Conservation (phyloP, 2,888 invertebrate species). For the Barypeithes pellucidus region DNA sequence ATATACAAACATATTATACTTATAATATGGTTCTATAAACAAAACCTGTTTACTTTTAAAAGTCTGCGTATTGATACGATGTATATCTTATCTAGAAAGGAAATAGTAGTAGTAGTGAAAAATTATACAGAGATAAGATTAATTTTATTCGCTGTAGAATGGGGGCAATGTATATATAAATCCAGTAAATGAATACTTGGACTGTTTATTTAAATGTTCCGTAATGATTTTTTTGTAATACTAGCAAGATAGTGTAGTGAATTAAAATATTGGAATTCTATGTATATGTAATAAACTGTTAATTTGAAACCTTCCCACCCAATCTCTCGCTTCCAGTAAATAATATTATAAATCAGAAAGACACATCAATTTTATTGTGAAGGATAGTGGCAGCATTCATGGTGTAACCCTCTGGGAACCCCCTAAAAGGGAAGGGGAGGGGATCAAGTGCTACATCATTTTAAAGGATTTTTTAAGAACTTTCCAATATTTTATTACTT, state of each 20-base stretch:
- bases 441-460: too few relatives aligned
- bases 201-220: constrained; percentile 8
- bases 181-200: constrained; percentile 36
- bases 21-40: constrained; percentile 24
- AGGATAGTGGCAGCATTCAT: too few relatives aligned
- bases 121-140: constrained; percentile 26
- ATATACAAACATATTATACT: not conserved
- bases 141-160: constrained; percentile 12
- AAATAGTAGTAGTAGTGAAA: constrained; percentile 30
- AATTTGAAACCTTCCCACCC: too few relatives aligned
- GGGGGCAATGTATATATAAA: constrained; percentile 14
- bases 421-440: too few relatives aligned
- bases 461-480: too few relatives aligned
- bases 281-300: too few relatives aligned
- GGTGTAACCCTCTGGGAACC: too few relatives aligned
- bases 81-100: constrained; percentile 32
- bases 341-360: too few relatives aligned
- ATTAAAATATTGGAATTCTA: too few relatives aligned
- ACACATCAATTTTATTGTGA: too few relatives aligned
- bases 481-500: too few relatives aligned
- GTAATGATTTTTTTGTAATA: constrained; percentile 11
- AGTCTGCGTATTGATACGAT: constrained; percentile 22
- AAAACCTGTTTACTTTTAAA: constrained; percentile 23
- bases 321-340: too few relatives aligned
- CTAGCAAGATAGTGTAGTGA: not conserved